A percentile compares a stretch with the other conserved stretches of the same genome.
phyloP scores from a whole-genome alignment of 2,888 invertebrate species.

The Steinernema hermaphroditum region DNA sequence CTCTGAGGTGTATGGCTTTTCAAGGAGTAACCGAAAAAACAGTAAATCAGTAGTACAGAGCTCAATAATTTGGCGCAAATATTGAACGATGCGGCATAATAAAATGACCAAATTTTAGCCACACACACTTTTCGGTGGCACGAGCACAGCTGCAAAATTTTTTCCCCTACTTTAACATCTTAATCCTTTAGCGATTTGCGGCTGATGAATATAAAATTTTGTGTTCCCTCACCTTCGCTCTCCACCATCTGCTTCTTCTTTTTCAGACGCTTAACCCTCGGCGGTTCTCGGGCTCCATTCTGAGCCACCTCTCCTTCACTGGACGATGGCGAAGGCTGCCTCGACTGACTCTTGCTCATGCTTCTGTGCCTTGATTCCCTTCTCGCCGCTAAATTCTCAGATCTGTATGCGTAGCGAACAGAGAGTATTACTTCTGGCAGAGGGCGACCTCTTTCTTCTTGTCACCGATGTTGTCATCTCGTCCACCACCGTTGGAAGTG shows the following conservation, averaged over 20 bases:
- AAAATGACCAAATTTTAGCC: too few species aligned
- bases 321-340: background rate
- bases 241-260: background rate
- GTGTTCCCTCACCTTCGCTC: constrained; percentile 2
- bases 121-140: too few species aligned
- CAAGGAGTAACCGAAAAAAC: too few species aligned
- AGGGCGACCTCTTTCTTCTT: background rate
- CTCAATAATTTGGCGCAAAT: too few species aligned
- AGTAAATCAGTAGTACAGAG: too few species aligned
- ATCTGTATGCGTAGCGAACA: background rate
- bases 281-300: background rate
- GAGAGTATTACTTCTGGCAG: background rate
- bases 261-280: constrained; percentile 3
- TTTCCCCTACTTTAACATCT: too few species aligned
- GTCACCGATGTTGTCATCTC: constrained; percentile 3
- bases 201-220: too few species aligned
- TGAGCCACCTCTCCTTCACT: background rate
- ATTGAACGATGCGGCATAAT: too few species aligned
- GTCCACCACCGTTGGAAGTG: background rate
- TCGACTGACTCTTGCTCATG: constrained; percentile 14
- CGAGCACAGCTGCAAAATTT: too few species aligned
- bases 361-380: background rate
- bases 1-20: too few species aligned
- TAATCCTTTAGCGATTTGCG: too few species aligned
- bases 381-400: background rate